These are phyloP conservation scores for Cydia amplana DNA, from an alignment of 1,140 invertebrate genomes.

Conservation along the genomic window DNA sequence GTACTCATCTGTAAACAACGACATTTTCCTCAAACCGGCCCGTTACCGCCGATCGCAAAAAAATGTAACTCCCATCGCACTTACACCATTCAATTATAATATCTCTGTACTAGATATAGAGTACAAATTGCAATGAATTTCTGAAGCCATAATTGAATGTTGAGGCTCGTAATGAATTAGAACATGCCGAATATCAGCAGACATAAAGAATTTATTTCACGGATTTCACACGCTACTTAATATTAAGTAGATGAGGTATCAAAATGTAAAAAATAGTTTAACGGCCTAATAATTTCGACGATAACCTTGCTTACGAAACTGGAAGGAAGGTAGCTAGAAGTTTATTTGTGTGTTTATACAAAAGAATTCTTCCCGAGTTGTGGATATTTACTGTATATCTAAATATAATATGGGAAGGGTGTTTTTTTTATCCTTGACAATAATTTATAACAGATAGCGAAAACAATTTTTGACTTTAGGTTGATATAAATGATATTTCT, in stretches of 20 bases:
- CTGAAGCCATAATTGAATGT: not conserved
- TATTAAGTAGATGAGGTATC: not conserved
- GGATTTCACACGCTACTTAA: not conserved
- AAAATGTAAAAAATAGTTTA: not conserved
- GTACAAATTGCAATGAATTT: not conserved
- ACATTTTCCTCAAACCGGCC: slow-evolving; percentile 12
- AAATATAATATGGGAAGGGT: no score
- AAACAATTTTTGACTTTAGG: no score
- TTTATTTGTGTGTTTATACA: no score
- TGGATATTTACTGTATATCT: no score
- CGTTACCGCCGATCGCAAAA: slow-evolving; percentile 27
- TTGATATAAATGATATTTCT: no score
- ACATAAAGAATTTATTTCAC: not conserved
- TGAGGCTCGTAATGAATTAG: not conserved
- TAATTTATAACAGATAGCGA: no score
- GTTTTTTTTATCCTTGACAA: no score
- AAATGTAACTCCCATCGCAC: not conserved
- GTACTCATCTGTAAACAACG: slow-evolving; percentile 11
- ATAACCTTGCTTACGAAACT: no score
- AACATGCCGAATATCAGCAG: not conserved
- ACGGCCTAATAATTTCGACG: no score
- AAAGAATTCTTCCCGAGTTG: no score
- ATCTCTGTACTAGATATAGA: not conserved
- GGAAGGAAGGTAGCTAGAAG: no score
- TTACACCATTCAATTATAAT: not conserved